Evolutionary conservation across 2,888 invertebrate species (phyloP), one percentile per base, ranked within the genome.

Genomic region (Slavum lentiscoides): DNA sequence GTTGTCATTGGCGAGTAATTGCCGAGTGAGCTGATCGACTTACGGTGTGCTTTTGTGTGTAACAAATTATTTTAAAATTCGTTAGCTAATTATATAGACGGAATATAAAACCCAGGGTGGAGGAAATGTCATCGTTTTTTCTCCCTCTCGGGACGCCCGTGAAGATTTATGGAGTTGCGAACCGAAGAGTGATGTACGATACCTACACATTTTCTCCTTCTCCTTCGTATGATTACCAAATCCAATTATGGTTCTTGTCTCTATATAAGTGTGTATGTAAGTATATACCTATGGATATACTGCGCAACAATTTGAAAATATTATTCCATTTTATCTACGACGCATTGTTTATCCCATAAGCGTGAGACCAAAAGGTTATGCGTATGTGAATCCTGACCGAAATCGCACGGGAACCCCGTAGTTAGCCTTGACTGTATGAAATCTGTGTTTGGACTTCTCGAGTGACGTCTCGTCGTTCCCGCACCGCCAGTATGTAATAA

Each of bases 331-430:
- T 67, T 58, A 67, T 67, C 67, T 19, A 9, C 58, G 13, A n/a
- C 43, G 59, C 43, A 77, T 77, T 70, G 69, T 80, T 72, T 30
- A 53, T 70, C 61, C 55, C 39, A 49, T 49, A 55, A 61, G 76
- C 77, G 80, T 80, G 80, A 23, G 80, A 72, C 72, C 58, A 43
- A 72, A 30, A 72, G 72, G 62, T 64, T 43, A 62, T 62, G 19
- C 15, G 66, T 43, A 72, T 80, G 80, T 80, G 80, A 80, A 80
- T 72, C 72, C 39, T 37, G 53, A 61, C 70, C 80, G 39, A 77
- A 80, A 72, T 72, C 21, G 30, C 80, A 55, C 70, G 72, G 72
- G 80, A 80, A 80, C 72, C 80, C 77, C 64, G n/a, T 19, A 7
- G 72, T 70, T 21, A 58, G 23, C 80, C 80, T 80, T 72, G 80